Percentiles rank a stretch among this genome's conserved stretches.
Evolutionary conservation across 2,888 invertebrate species (phyloP).

Genomic region (Megastigmus dorsalis): DNA sequence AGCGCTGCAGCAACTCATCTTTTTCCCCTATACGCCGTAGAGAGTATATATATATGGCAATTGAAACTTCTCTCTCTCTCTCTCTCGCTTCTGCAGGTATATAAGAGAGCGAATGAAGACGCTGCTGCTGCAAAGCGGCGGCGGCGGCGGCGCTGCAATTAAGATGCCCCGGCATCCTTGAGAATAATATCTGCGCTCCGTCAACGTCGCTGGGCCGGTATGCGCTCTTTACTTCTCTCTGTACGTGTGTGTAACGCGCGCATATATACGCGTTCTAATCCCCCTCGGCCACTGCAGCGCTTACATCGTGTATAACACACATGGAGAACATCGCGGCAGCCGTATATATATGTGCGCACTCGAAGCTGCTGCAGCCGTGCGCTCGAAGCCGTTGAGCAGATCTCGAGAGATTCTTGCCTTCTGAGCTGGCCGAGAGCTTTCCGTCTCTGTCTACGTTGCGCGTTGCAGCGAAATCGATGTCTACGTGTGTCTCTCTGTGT

Average conservation of each 20-base stretch:
- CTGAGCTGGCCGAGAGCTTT: background rate
- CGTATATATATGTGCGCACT: background rate
- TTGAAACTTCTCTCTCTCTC: conserved; percentile 18
- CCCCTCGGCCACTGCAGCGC: background rate
- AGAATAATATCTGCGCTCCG: conserved; percentile 52
- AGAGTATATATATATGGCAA: no score
- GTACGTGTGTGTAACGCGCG: background rate
- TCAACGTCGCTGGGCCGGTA: conserved; percentile 34
- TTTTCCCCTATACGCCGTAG: no score
- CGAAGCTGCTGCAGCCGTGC: no score
- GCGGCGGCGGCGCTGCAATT: conserved; percentile 24
- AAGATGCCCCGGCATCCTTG: conserved; percentile 51
- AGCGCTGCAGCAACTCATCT: no score
- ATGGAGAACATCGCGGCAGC: no score
- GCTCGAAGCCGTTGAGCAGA: background rate
- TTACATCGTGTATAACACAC: no score
- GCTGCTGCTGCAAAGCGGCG: background rate
- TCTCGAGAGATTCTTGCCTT: conserved; percentile 4
- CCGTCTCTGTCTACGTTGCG: background rate
- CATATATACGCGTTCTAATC: conserved; percentile 32
- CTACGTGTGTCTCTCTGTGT: no score
- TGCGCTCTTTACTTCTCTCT: no score
- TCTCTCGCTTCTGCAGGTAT: no score
- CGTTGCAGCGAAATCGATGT: background rate
- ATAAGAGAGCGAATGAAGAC: conserved; percentile 44